A percentile compares a stretch with the other conserved stretches of the same genome.
Evolutionary conservation across 2,113 vertebrate species (phyloP).

Genomic region (Rhineura floridana): DNA sequence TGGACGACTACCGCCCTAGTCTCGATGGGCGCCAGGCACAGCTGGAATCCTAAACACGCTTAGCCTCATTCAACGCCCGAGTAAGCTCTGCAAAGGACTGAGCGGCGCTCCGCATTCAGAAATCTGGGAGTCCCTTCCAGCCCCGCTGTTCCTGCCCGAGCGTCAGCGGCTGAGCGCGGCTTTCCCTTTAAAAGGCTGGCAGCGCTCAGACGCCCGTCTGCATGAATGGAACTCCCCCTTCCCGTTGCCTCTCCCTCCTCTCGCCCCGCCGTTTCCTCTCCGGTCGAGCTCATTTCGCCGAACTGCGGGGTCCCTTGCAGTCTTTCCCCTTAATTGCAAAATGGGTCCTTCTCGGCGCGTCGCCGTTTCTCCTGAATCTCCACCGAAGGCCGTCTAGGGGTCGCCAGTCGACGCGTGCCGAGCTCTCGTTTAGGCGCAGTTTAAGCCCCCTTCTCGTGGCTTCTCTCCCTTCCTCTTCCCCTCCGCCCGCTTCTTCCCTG

Average conservation of each 20-base stretch:
- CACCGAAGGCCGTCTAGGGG: not conserved
- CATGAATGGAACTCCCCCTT: not conserved
- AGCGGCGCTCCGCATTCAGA: not conserved
- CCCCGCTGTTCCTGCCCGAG: not conserved
- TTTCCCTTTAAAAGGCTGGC: constrained; percentile 75
- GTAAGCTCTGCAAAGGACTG: not conserved
- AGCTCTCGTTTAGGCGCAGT: not conserved
- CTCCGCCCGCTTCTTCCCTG: not conserved
- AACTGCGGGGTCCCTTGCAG: accelerated
- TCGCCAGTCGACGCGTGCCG: not conserved
- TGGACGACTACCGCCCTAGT: too few relatives aligned
- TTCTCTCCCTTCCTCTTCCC: not conserved
- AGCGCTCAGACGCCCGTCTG: not conserved
- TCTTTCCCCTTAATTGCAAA: not conserved
- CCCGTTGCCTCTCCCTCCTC: too few relatives aligned
- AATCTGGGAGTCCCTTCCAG: not conserved
- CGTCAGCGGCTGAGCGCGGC: not conserved
- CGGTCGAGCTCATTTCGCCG: not conserved
- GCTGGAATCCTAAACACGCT: too few relatives aligned
- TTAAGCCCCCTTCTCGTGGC: not conserved
- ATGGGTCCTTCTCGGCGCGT: not conserved
- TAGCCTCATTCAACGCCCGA: too few relatives aligned
- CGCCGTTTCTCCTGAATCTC: not conserved
- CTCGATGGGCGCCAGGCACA: too few relatives aligned
- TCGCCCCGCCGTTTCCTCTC: not conserved